Conservation (phyloP, 2,888 invertebrate genomes). For the Andrena chrysosceles region DNA sequence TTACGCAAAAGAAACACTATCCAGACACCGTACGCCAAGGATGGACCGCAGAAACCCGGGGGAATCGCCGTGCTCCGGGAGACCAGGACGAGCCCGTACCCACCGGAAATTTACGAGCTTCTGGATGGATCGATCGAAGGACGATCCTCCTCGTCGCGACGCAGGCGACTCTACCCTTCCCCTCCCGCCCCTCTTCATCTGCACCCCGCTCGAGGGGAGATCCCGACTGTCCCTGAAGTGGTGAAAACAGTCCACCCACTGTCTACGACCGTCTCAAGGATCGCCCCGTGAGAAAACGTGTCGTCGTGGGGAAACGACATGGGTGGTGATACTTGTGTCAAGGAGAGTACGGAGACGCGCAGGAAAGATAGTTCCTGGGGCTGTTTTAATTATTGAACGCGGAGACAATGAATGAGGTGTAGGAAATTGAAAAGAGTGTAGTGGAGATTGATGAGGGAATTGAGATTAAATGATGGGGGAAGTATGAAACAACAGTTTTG, state of each 20-base stretch:
- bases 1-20: constrained; percentile 79
- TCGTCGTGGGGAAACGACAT: constrained; percentile 25
- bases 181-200: constrained; percentile 17
- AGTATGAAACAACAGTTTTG: no score
- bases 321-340: constrained; percentile 15
- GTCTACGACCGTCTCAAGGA: constrained; percentile 13
- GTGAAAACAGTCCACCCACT: constrained; percentile 50
- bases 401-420: no score
- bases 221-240: constrained; percentile 37
- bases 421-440: no score
- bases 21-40: constrained; percentile 76
- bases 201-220: not conserved
- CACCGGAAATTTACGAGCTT: constrained; percentile 57
- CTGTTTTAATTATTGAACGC: no score
- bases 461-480: no score
- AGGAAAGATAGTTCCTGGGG: not conserved
- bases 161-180: not conserved
- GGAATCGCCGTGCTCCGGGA: constrained; percentile 47
- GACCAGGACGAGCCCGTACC: constrained; percentile 50
- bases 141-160: constrained; percentile 21
- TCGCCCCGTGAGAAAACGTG: constrained; percentile 29
- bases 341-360: not conserved
- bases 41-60: constrained; percentile 68
- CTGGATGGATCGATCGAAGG: constrained; percentile 50
- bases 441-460: no score